A percentile compares a stretch with the other conserved stretches of the same genome.
Conservation (phyloP, 2,113 vertebrate genomes). For the Tiliqua scincoides region DNA sequence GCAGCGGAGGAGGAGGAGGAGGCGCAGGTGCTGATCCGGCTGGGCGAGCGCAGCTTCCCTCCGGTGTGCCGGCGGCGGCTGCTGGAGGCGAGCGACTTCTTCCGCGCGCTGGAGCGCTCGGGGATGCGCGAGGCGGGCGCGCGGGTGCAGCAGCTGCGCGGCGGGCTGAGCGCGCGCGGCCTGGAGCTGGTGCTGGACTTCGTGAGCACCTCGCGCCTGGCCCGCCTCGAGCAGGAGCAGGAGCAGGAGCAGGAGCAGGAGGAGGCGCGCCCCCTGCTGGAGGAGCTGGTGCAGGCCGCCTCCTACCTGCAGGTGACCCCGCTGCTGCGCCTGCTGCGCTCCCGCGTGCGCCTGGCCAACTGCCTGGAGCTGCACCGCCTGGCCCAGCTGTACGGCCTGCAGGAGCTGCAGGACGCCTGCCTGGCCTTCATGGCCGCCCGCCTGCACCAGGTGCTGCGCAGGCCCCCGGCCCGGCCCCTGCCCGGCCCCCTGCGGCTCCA, state of each 20-base stretch:
- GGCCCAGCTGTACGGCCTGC: slow-evolving; percentile 89
- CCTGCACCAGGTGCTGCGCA: slow-evolving; percentile 88
- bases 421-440: slow-evolving; percentile 87
- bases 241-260: slow-evolving; percentile 64
- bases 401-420: slow-evolving; percentile 85
- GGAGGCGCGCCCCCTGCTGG: slow-evolving; percentile 74
- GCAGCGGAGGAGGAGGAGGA: slow-evolving; percentile 65
- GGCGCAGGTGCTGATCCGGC: slow-evolving; percentile 85
- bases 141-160: slow-evolving; percentile 86
- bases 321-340: slow-evolving; percentile 86
- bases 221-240: slow-evolving; percentile 55
- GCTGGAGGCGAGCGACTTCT: slow-evolving; percentile 95
- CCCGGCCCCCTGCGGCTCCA: slow-evolving; percentile 77
- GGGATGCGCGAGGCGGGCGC: slow-evolving; percentile 91
- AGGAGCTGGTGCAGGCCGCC: slow-evolving; percentile 91
- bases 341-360: slow-evolving; percentile 86
- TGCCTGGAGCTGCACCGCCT: slow-evolving; percentile 89
- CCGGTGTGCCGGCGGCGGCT: slow-evolving; percentile 90
- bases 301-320: slow-evolving; percentile 93
- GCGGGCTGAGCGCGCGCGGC: slow-evolving; percentile 88
- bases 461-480: slow-evolving; percentile 75
- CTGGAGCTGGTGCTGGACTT: slow-evolving; percentile 93
- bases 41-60: slow-evolving; percentile 88
- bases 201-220: slow-evolving; percentile 82
- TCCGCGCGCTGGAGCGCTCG: slow-evolving; percentile 93